Evolutionary conservation across 2,113 vertebrate species (phyloP).

Genomic region (Megaceryle torquata): DNA sequence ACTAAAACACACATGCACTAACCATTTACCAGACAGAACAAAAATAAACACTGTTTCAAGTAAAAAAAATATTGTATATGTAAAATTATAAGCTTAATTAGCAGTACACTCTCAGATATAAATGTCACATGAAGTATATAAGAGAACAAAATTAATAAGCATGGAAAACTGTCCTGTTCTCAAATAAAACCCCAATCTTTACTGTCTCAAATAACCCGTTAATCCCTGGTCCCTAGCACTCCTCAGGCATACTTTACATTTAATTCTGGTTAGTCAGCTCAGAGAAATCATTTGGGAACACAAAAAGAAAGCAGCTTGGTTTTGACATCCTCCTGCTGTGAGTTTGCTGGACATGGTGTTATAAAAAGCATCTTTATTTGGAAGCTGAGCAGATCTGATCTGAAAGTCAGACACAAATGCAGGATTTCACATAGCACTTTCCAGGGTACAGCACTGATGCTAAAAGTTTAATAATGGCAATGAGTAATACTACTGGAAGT

Average conservation of each 20-base stretch:
- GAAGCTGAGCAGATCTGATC: neutral
- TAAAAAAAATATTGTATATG: accelerated
- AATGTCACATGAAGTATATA: neutral
- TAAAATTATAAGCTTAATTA: neutral
- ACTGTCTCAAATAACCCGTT: neutral
- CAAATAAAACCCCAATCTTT: neutral
- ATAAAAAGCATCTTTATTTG: slow-evolving; percentile 35
- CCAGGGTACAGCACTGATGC: neutral
- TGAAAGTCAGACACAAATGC: neutral
- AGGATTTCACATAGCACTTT: neutral
- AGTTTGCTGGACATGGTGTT: neutral
- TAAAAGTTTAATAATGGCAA: neutral
- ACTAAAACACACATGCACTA: neutral
- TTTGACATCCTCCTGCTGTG: neutral
- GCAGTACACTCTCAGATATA: neutral
- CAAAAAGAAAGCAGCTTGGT: slow-evolving; percentile 28
- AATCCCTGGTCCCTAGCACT: neutral
- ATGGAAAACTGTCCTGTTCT: neutral
- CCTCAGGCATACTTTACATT: neutral
- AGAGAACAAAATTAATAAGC: neutral
- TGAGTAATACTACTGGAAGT: neutral
- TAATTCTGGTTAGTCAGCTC: slow-evolving; percentile 14
- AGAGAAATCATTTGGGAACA: neutral
- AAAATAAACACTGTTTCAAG: neutral
- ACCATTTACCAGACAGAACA: neutral